Conservation (phyloP, 2,113 vertebrate species). For the Bagarius yarrelli region DNA sequence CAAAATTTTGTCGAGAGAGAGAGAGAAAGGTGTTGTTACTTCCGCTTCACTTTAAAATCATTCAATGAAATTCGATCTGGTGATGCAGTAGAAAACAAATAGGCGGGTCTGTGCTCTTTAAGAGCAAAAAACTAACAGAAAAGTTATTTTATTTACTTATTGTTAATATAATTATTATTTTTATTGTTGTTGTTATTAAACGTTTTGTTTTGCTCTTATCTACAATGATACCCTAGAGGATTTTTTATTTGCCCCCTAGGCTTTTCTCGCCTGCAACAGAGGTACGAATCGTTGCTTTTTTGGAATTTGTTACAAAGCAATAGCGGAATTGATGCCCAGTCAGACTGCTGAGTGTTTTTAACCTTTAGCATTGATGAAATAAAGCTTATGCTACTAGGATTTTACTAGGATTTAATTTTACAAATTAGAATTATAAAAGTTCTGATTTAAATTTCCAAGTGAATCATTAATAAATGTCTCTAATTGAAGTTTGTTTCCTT, state of each 20-base stretch:
- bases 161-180: too few species aligned
- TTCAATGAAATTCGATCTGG: neutral
- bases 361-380: neutral
- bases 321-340: conserved; percentile 34
- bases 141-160: neutral
- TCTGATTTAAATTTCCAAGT: too few species aligned
- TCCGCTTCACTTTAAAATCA: neutral
- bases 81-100: neutral
- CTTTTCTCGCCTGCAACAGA: neutral
- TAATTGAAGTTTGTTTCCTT: neutral
- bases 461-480: neutral
- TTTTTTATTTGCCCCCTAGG: neutral
- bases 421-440: neutral
- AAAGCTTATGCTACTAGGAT: neutral
- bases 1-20: neutral
- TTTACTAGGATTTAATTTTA: neutral
- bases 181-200: too few species aligned
- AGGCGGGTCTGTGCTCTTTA: neutral
- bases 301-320: conserved; percentile 5
- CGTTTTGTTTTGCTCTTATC: neutral
- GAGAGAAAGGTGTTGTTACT: neutral
- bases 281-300: neutral
- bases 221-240: neutral
- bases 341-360: conserved; percentile 45
- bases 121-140: neutral